Evolutionary conservation across 2,797 vertebrate species (phyloP).

Genomic region (Lepidocolaptes lacrymiger): DNA sequence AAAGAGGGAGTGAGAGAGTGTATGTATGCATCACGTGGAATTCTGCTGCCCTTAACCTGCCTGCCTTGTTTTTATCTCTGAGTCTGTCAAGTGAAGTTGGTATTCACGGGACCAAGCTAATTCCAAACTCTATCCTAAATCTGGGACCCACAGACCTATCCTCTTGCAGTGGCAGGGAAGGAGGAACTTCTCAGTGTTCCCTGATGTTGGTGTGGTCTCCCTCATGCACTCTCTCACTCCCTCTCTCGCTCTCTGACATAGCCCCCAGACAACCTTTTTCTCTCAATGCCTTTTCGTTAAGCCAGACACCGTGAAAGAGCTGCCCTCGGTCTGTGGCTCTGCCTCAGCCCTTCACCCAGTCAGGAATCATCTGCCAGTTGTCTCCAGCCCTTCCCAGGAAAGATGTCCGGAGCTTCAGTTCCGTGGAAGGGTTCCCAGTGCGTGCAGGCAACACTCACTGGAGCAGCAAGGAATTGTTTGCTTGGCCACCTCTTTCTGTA

Average conservation of each 20-base stretch:
- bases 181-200: neutral
- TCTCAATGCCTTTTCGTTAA: conserved; percentile 39
- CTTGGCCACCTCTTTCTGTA: conserved; percentile 43
- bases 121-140: neutral
- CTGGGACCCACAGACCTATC: neutral
- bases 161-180: neutral
- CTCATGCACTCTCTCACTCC: neutral
- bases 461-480: neutral
- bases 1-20: neutral
- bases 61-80: conserved; percentile 7
- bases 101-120: conserved; percentile 28
- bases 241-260: neutral
- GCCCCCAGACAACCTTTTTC: neutral
- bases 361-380: neutral
- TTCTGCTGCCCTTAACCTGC: neutral
- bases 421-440: neutral
- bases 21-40: neutral
- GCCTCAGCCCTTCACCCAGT: neutral
- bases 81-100: neutral
- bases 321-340: neutral
- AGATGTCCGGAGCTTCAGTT: neutral
- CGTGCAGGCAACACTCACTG: neutral
- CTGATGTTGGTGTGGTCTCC: neutral
- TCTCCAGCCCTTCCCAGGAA: neutral
- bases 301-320: neutral